Evolutionary conservation across 1,140 invertebrate genomes (phyloP), one percentile per base, ranked within the genome.

Genomic region (Heliconius nattereri): DNA sequence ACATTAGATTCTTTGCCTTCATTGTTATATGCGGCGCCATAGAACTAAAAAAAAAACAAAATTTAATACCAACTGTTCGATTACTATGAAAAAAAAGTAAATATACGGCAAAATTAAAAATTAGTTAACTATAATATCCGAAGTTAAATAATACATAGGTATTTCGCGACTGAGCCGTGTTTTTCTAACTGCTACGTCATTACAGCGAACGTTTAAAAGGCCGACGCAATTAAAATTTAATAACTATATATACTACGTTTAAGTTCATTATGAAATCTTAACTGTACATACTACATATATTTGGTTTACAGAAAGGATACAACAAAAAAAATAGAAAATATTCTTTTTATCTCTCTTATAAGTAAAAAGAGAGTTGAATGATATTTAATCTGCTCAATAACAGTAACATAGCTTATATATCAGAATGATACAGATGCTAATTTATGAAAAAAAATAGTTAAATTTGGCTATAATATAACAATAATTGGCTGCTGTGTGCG

Each of bases 221-320:
- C 37, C 35, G 74, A 60, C 60, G 74, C 74, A 75, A 75, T 75
- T 75, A 75, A 75, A 75, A 54, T 75, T 75, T 75, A 75, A 75
- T 75, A 75, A 66, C 54, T 32, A 75, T 66, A 75, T 45, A 16
- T 45, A 45, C 23, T 54, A 75, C 54, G 54, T 75, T 37, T 75
- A 60, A 75, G 32, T 66, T 54, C 54, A 66, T 54, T 66, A 54
- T 2, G 54, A 9, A 54, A 60, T 54, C 60, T 66, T 40, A 66
- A 66, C 54, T 35, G 74, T 75, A 75, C 20, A 49, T 75, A 60
- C 60, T n/a, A 60, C 66, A 49, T 40, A 75, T 40, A 75, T 75
- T 66, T 66, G 66, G 54, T 75, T 75, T 23, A 54, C 1, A 57
- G n/a, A 23, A 23, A 6, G 13, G 11, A 29, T 19, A 29, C 3